Conservation (phyloP, 2,888 invertebrate genomes). For the Andrena haemorrhoa region DNA sequence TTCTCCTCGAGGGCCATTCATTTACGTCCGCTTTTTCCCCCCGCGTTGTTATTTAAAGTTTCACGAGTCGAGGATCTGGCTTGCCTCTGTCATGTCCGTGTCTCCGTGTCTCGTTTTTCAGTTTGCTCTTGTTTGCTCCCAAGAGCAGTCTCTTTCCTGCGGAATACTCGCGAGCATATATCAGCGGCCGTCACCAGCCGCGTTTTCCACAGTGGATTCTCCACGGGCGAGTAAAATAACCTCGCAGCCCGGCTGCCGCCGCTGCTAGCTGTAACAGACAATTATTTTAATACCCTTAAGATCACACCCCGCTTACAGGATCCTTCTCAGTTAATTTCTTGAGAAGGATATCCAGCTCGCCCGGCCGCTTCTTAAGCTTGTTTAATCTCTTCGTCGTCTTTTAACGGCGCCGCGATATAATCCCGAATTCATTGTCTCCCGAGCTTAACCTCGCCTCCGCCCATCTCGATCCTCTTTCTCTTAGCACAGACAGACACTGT, state of each 20-base stretch:
- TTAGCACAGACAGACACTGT: no score
- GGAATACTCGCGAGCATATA: constrained; percentile 15
- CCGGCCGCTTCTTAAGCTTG: constrained; percentile 37
- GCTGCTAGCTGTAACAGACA: constrained; percentile 15
- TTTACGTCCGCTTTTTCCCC: background rate
- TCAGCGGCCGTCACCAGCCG: constrained; percentile 23
- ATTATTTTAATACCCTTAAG: constrained; percentile 53
- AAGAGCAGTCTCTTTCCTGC: constrained; percentile 5
- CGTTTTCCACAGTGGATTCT: constrained; percentile 36
- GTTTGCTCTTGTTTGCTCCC: background rate
- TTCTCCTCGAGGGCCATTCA: constrained; percentile 19
- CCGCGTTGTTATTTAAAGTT: constrained; percentile 23
- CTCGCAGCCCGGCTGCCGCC: background rate
- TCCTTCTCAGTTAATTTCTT: constrained; percentile 59
- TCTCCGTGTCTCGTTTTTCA: background rate
- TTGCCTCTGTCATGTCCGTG: background rate
- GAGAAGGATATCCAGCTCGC: constrained; percentile 45
- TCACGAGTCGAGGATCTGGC: background rate
- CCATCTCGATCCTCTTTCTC: no score
- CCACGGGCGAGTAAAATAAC: constrained; percentile 14
- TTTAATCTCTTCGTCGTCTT: constrained; percentile 54
- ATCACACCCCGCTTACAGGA: constrained; percentile 48
- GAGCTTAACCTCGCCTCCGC: constrained; percentile 15
- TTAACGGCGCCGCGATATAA: constrained; percentile 38
- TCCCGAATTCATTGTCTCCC: constrained; percentile 53